phyloP scores from a whole-genome alignment of 2,113 vertebrate genomes.

The Salminus brasiliensis region DNA sequence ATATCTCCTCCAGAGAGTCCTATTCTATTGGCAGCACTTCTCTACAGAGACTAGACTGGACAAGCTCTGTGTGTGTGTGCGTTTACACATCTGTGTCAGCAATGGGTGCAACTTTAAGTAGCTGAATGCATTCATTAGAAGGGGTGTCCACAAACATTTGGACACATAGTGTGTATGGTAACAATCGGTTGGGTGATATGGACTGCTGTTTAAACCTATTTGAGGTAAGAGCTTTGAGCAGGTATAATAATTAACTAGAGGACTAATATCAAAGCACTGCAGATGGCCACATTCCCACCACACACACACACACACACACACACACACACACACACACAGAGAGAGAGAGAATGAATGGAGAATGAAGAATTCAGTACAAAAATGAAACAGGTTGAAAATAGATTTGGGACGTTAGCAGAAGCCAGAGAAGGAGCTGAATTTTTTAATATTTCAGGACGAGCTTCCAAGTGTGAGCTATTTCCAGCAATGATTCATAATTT shows the following conservation, averaged over 20 bases:
- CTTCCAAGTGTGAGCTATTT: constrained; percentile 77
- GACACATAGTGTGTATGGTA: no score
- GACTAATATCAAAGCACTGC: neutral
- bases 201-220: neutral
- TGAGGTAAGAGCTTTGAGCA: neutral
- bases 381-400: constrained; percentile 60
- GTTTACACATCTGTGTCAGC: no score
- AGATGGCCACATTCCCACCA: constrained; percentile 27
- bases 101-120: no score
- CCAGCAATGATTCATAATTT: constrained; percentile 77
- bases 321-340: neutral
- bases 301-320: neutral
- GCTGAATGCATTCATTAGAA: no score
- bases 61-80: no score
- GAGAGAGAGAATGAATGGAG: neutral
- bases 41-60: no score
- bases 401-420: constrained; percentile 64
- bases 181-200: neutral
- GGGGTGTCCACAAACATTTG: no score
- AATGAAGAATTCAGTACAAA: constrained; percentile 36
- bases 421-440: constrained; percentile 64
- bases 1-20: no score
- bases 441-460: constrained; percentile 78
- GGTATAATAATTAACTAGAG: constrained; percentile 34
- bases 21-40: no score